Evolutionary conservation across 1,140 invertebrate genomes (phyloP), one percentile per base, ranked within the genome.

Genomic region (Drosophila triauraria): DNA sequence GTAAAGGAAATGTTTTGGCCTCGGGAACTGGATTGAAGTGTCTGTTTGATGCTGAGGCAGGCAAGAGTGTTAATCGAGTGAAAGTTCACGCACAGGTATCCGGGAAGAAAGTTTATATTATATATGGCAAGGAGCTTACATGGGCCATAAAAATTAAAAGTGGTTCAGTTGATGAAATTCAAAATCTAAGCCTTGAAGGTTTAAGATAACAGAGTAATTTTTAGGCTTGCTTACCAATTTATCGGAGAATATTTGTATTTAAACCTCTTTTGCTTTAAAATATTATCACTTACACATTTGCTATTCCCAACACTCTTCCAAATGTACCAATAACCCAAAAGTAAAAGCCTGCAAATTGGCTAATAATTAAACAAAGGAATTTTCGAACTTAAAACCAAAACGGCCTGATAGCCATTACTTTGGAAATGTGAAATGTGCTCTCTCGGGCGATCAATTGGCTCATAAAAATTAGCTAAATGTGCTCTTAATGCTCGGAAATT

Each of bases 1-100:
- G 17, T 42, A 75, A 64, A 75, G 60, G 53, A 68, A 77, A 68
- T 47, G 25, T 35, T 59, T 35, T 59, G 25, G 65, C 13, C 13
- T 43, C 23, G 54, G 32, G 25, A 62, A 78, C 75, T 78, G 75
- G 65, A 78, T 78, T 69, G 62, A 62, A 62, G 62, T 44, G 17
- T 65, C 12, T 60, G 61, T n/a, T 40, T 32, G 61, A 2, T 30
- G 44, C 6, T 30, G 23, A 27, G 1, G 10, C 51, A 53, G 32
- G 7, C 35, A 51, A 50, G 38, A 56, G 48, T 57, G 44, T 47
- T 53, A 30, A 32, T 10, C 20, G 30, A 78, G 75, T 78, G 75
- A 78, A 78, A 78, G 75, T 78, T 50, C 63, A 68, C 20, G 30
- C 13, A 40, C 7, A 61, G 25, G 70, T 62, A 48, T 76, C 74